phyloP scores from a whole-genome alignment of 2,888 invertebrate species.

The Drosophila buzzatii region DNA sequence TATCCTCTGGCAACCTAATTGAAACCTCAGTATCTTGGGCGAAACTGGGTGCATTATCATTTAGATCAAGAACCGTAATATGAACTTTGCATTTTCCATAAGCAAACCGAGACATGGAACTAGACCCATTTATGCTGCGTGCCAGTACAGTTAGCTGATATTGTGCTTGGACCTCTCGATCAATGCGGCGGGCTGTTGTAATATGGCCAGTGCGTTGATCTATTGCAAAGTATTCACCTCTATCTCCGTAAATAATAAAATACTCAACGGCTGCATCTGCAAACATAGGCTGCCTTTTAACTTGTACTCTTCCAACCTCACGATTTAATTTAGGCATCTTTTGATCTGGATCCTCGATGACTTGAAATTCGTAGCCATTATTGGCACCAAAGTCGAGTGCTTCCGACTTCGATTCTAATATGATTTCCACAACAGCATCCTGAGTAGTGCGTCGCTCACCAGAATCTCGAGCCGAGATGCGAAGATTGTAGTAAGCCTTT shows the following conservation, averaged over 20 bases:
- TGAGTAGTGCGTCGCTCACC: constrained; percentile 90
- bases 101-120: constrained; percentile 86
- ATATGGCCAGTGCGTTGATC: constrained; percentile 92
- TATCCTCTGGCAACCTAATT: constrained; percentile 93
- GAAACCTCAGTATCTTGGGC: constrained; percentile 88
- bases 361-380: constrained; percentile 92
- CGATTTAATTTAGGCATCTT: constrained; percentile 88
- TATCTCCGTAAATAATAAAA: constrained; percentile 84
- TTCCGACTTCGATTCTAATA: constrained; percentile 90
- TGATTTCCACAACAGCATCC: constrained; percentile 93
- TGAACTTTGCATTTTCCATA: constrained; percentile 93
- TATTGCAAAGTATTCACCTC: constrained; percentile 91
- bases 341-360: constrained; percentile 91
- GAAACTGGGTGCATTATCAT: constrained; percentile 96
- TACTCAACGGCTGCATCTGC: constrained; percentile 87
- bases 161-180: constrained; percentile 92
- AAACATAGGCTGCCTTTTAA: constrained; percentile 78
- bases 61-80: constrained; percentile 93
- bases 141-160: constrained; percentile 94
- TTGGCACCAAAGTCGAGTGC: constrained; percentile 91
- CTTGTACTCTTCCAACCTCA: constrained; percentile 91
- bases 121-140: constrained; percentile 85
- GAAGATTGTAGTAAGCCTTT: constrained; percentile 90
- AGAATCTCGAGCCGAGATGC: constrained; percentile 92
- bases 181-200: constrained; percentile 91